A percentile compares a stretch with the other conserved stretches of the same genome.
Conservation (phyloP, 2,888 invertebrate species). For the Cryptus armator region DNA sequence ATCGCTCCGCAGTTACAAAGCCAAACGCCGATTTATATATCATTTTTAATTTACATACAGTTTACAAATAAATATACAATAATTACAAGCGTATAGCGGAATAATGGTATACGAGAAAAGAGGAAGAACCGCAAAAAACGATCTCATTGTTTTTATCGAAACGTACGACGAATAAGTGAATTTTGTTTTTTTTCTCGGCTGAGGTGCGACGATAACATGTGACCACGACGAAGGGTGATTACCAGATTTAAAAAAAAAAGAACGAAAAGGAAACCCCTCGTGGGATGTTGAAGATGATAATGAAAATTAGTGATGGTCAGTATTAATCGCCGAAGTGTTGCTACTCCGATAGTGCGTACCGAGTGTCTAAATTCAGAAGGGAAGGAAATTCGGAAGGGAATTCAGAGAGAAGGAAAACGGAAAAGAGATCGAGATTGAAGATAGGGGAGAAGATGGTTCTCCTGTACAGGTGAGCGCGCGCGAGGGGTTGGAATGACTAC, state of each 20-base stretch:
- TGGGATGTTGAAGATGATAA: background rate
- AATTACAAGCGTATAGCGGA: background rate
- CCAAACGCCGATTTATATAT: constrained; percentile 69
- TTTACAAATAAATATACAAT: background rate
- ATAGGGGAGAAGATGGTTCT: constrained; percentile 21
- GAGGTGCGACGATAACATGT: background rate
- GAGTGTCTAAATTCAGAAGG: background rate
- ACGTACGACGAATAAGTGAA: background rate
- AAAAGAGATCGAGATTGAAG: constrained; percentile 9
- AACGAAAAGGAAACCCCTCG: no score
- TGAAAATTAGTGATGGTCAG: background rate
- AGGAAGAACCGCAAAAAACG: background rate
- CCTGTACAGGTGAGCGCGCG: background rate
- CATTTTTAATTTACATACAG: constrained; percentile 45
- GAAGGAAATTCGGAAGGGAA: background rate
- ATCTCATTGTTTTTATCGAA: background rate
- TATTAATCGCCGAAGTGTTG: background rate
- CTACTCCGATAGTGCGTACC: background rate
- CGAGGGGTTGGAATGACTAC: constrained; percentile 19
- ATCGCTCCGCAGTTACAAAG: constrained; percentile 80
- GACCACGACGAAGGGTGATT: background rate
- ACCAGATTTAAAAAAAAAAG: no score
- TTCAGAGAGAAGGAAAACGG: background rate
- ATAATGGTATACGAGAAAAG: background rate
- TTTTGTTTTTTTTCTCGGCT: background rate